Conservation (phyloP, 2,888 invertebrate species). For the Acutogordius australiensis region DNA sequence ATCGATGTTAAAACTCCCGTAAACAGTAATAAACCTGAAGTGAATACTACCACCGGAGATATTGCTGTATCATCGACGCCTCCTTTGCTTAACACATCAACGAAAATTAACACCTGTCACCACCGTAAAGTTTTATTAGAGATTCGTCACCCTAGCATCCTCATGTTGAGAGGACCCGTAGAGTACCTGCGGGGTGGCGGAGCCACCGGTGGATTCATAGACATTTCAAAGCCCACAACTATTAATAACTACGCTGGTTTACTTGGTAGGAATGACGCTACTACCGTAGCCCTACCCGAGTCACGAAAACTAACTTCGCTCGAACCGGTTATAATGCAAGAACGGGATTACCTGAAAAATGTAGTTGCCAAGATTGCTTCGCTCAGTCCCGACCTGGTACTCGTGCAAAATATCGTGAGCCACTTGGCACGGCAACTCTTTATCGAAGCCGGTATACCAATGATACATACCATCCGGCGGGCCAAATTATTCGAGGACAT, state of each 20-base stretch:
- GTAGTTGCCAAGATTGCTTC: neutral
- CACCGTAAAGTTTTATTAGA: neutral
- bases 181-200: conserved; percentile 1
- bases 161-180: neutral
- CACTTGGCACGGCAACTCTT: neutral
- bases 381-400: neutral
- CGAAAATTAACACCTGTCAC: no score
- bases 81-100: neutral
- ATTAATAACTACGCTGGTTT: no score
- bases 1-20: no score
- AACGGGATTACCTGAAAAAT: conserved; percentile 6
- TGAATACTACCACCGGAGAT: no score
- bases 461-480: neutral
- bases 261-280: no score
- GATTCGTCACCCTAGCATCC: neutral
- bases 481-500: neutral
- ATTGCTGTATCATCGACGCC: neutral
- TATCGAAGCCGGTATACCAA: neutral
- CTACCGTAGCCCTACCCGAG: neutral
- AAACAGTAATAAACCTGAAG: no score
- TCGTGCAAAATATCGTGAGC: neutral
- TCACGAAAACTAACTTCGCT: neutral
- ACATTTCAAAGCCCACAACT: neutral
- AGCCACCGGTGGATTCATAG: no score
- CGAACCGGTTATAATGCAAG: conserved; percentile 1